Percentiles rank a stretch among this genome's conserved stretches.
These are phyloP conservation scores for Lycorma delicatula DNA, from an alignment of 1,140 invertebrate species.

Conservation along the genomic window DNA sequence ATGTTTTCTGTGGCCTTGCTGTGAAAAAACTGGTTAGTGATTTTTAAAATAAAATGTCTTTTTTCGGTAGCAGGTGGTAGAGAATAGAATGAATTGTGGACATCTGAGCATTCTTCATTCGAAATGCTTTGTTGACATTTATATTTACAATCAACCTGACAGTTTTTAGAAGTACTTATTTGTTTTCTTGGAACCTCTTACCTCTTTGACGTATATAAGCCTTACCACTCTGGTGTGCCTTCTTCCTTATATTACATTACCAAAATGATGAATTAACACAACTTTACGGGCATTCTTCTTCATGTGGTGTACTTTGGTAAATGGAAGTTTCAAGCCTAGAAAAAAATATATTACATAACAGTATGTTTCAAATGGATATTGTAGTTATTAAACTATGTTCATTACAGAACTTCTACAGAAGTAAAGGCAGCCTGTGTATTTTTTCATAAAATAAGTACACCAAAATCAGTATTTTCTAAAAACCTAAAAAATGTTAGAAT, in stretches of 20 bases:
- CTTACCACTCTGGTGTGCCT: background rate
- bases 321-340: background rate
- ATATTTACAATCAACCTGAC: background rate
- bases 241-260: background rate
- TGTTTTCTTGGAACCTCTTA: background rate
- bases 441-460: no score
- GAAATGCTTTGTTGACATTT: constrained; percentile 1
- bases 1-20: background rate
- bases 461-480: no score
- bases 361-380: no score
- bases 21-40: background rate
- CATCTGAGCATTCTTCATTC: background rate
- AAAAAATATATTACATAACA: no score
- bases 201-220: background rate
- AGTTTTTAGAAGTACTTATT: constrained; percentile 1
- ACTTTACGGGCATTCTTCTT: background rate
- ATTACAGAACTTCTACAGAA: no score
- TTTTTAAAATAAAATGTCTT: constrained; percentile 11
- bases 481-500: no score
- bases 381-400: no score
- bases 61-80: constrained; percentile 5
- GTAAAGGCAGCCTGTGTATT: no score
- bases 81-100: background rate
- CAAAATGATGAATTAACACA: background rate
- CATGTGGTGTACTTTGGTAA: background rate